phyloP scores from a whole-genome alignment of 2,797 vertebrate species.

The Acanthiza pusilla region DNA sequence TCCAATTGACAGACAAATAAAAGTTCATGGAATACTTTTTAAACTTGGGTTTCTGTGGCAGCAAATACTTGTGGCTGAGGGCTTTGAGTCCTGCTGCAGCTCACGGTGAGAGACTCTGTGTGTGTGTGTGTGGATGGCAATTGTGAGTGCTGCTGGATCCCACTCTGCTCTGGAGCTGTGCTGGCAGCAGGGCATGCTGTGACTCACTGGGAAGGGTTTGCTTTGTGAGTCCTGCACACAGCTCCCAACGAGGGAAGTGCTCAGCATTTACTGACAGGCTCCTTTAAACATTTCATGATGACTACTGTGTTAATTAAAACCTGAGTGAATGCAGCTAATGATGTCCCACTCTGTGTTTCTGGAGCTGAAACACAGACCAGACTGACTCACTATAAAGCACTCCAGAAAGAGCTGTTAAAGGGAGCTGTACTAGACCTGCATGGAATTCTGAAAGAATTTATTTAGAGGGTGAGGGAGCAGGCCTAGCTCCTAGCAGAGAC shows the following conservation, averaged over 20 bases:
- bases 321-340: not conserved
- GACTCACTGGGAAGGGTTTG: not conserved
- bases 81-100: not conserved
- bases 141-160: not conserved
- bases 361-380: not conserved
- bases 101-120: fast-evolving
- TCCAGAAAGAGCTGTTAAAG: not conserved
- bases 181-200: not conserved
- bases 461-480: not conserved
- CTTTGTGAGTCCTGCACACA: not conserved
- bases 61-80: not conserved
- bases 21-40: not conserved
- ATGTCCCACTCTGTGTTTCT: not conserved
- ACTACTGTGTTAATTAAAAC: not conserved
- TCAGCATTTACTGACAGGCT: not conserved
- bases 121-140: not conserved
- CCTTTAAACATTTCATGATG: not conserved
- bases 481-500: not conserved
- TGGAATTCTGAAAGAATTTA: not conserved
- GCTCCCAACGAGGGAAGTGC: not conserved
- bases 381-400: not conserved
- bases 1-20: not conserved
- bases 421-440: not conserved
- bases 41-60: not conserved
- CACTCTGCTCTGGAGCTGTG: too few species aligned